phyloP scores from a whole-genome alignment of 1,140 invertebrate genomes.

The Zophobas atratus region DNA sequence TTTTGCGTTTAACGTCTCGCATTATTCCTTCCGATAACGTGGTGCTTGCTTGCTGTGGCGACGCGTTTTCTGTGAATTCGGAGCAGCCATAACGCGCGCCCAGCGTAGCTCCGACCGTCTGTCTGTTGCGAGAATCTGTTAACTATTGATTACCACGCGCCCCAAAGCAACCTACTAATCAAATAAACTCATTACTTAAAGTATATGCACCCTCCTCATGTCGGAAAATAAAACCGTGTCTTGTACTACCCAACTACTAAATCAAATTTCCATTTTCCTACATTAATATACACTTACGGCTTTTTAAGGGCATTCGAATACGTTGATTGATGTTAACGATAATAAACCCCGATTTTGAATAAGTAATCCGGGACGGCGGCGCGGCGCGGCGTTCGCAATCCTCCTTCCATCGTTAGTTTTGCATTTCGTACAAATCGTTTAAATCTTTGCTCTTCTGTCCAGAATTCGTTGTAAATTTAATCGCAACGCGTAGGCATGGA shows the following conservation, averaged over 20 bases:
- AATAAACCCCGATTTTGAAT: constrained; percentile 13
- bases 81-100: not conserved
- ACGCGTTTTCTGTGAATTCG: too few species aligned
- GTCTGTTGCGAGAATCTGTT: constrained; percentile 2
- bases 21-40: too few species aligned
- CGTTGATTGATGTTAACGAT: constrained; percentile 34
- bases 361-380: constrained; percentile 3
- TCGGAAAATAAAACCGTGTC: constrained; percentile 14
- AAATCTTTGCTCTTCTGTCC: constrained; percentile 8
- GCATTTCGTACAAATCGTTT: not conserved
- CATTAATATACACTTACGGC: constrained; percentile 13
- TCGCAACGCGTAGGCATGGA: constrained; percentile 6
- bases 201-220: constrained; percentile 34
- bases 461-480: constrained; percentile 32
- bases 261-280: constrained; percentile 7
- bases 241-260: constrained; percentile 8
- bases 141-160: constrained; percentile 25
- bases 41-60: too few species aligned
- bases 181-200: constrained; percentile 36
- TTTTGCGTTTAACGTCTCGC: too few species aligned
- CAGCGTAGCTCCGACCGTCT: not conserved
- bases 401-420: not conserved
- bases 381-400: constrained; percentile 4
- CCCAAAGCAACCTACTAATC: constrained; percentile 28
- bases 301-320: constrained; percentile 5